phyloP scores from a whole-genome alignment of 2,797 vertebrate genomes.

The Cyclura pinguis region DNA sequence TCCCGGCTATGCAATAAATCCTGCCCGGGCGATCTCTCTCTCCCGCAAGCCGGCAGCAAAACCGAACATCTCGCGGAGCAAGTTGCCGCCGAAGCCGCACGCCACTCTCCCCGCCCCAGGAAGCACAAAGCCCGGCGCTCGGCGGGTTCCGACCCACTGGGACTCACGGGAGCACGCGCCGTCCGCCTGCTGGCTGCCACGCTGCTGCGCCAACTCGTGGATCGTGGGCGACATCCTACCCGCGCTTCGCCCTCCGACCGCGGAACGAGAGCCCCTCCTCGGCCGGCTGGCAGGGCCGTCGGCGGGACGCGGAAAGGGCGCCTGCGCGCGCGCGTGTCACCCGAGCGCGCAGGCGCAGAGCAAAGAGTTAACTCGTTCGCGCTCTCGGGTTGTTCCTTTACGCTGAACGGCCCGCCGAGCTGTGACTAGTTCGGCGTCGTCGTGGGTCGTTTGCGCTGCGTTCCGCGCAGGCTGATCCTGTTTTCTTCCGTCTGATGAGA shows the following conservation, averaged over 20 bases:
- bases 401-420: too few species aligned
- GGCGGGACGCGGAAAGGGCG: background rate
- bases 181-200: background rate
- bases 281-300: background rate
- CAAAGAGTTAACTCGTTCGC: accelerated
- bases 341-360: background rate
- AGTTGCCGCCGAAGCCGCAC: background rate
- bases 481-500: too few species aligned
- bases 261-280: accelerated
- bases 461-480: too few species aligned
- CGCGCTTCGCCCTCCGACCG: too few species aligned
- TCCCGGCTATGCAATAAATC: background rate
- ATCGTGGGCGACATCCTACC: background rate
- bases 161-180: background rate
- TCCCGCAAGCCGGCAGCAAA: too few species aligned
- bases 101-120: background rate
- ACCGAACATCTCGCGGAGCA: too few species aligned
- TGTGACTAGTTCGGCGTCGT: too few species aligned
- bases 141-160: too few species aligned
- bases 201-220: background rate
- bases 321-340: slow-evolving; percentile 21
- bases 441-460: too few species aligned
- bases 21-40: background rate
- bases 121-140: background rate
- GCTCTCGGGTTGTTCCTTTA: background rate